phyloP scores from a whole-genome alignment of 2,888 invertebrate genomes.

The Folsomia manolachei region DNA sequence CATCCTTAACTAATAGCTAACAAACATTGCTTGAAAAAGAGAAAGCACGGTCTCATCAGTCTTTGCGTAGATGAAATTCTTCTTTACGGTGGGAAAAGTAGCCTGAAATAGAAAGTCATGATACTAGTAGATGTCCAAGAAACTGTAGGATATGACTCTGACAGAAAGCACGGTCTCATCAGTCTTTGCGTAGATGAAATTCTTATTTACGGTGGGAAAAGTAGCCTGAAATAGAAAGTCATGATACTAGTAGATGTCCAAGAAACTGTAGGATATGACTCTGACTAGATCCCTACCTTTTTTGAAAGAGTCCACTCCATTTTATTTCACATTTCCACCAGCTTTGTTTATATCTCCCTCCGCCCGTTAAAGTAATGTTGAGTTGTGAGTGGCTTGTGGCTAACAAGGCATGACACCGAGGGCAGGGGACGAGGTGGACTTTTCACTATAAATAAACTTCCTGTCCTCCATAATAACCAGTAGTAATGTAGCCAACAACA shows the following conservation, averaged over 20 bases:
- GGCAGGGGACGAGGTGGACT: background rate
- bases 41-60: no score
- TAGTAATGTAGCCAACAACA: background rate
- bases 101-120: background rate
- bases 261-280: background rate
- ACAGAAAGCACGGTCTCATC: no score
- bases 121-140: no score
- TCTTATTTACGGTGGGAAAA: background rate
- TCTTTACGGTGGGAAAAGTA: background rate
- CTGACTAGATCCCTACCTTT: background rate
- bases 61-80: background rate
- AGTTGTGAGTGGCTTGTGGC: background rate
- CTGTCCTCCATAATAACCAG: background rate
- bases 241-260: background rate
- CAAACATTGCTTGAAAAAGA: no score
- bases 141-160: background rate
- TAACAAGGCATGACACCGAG: constrained; percentile 17
- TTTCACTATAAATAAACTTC: constrained; percentile 12
- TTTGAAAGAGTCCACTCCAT: background rate
- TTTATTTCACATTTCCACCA: background rate
- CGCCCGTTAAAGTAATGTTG: background rate
- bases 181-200: background rate
- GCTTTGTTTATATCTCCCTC: background rate
- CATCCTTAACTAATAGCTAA: no score
- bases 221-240: background rate